Base-by-base conservation (phyloP, 2,113 vertebrate genomes). In the Anolis sagrei region DNA sequence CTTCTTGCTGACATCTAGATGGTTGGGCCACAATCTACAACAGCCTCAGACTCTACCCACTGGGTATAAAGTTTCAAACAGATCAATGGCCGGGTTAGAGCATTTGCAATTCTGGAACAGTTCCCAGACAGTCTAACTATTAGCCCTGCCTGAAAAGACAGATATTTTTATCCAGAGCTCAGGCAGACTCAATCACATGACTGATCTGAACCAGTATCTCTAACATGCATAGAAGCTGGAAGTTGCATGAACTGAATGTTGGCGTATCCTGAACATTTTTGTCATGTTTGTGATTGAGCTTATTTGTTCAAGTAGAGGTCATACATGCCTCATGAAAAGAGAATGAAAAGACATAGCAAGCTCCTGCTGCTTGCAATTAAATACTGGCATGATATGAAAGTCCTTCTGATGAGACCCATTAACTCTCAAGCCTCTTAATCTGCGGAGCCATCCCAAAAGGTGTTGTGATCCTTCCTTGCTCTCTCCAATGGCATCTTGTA, bases 391-490 rank as follows among this genome's bases (percentile, higher is more conserved):
- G 2, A 75, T 87, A 80, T 68, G 9, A 13, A 83, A 90, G 58
- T 72, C 82, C 86, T 86, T 88, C 58, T 83, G 48, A 68, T 78
- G 34, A 87, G 0, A 49, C 81, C 36, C 74, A 34, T 91, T 88
- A 86, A 70, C 68, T 58, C 25, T 72, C 49, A 58, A 34, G 49
- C 16, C 39, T 25, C 83, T 83, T 29, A 83, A 18, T 14, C 70
- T 49, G 64, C 27, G 78, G 7, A 77, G 75, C 25, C 39, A 19
- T 88, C 83, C 54, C 66, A 80, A 83, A 87, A 72, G 44, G 90
- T 90, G 85, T 74, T 81, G 81, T 58, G 58, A 85, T 94, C 29
- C 21, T 70, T 68, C 89, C 83, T 88, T 86, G 44, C 81, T 74
- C 82, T 54, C 77, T 87, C 77, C 76, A n/a, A 74, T 74, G 25